A percentile compares a stretch with the other conserved stretches of the same genome.
These are phyloP conservation scores for Caenorhabditis becei DNA, from an alignment of 2,888 invertebrate species.

Conservation along the genomic window DNA sequence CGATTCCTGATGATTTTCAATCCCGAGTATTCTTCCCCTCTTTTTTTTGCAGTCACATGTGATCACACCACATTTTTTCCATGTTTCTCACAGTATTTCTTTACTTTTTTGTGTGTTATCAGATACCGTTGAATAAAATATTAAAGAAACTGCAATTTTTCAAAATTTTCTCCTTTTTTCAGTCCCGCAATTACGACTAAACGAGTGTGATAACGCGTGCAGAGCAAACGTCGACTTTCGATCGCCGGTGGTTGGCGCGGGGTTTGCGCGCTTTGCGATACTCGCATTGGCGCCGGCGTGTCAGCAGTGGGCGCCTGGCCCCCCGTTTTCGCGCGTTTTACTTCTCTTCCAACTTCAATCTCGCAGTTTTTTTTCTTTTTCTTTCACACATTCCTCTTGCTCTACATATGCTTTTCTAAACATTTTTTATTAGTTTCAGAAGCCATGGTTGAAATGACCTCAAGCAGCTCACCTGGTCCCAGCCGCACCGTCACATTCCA, in stretches of 20 bases:
- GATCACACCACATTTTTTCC: constrained; percentile 7
- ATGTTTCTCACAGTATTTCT: constrained; percentile 10
- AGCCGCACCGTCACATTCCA: constrained; percentile 30
- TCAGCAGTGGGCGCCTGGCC: no score
- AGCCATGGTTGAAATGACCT: constrained; percentile 21
- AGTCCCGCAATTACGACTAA: no score
- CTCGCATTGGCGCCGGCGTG: no score
- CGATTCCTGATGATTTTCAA: constrained; percentile 6
- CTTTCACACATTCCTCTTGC: not conserved
- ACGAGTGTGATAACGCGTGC: not conserved
- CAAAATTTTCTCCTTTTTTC: no score
- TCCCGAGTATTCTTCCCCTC: constrained; percentile 5
- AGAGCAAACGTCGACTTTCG: not conserved
- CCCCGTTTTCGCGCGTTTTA: no score
- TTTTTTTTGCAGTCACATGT: not conserved
- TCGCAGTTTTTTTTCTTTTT: not conserved
- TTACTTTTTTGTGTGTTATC: not conserved
- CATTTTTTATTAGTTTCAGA: no score
- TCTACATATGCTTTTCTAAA: no score
- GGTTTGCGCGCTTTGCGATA: not conserved
- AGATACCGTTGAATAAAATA: constrained; percentile 3
- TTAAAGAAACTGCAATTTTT: not conserved
- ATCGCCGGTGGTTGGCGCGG: not conserved
- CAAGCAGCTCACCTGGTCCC: not conserved
- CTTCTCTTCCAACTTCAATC: no score